A percentile compares a stretch with the other conserved stretches of the same genome.
These are phyloP conservation scores for Podarcis lilfordi DNA, from an alignment of 2,797 vertebrate species.

Conservation along the genomic window DNA sequence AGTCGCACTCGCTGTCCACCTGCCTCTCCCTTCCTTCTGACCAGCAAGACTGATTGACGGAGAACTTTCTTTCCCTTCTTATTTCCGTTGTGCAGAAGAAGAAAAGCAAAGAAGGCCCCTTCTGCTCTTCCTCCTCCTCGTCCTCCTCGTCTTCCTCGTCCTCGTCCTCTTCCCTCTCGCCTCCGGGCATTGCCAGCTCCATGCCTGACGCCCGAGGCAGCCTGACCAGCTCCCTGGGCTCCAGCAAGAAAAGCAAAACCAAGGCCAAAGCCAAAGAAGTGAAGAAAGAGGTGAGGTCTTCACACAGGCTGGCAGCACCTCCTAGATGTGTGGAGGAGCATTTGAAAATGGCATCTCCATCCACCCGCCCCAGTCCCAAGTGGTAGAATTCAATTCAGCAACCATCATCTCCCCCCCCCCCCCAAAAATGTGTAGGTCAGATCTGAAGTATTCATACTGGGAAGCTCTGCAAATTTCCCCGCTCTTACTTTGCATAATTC, in stretches of 20 bases:
- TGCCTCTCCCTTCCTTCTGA: not conserved
- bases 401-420: too few species aligned
- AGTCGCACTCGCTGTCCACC: not conserved
- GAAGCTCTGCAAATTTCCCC: not conserved
- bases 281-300: constrained; percentile 83
- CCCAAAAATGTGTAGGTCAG: not conserved
- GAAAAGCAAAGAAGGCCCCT: constrained; percentile 86
- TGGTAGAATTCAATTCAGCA: not conserved
- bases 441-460: not conserved
- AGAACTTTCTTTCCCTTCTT: constrained; percentile 10
- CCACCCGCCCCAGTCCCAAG: not conserved
- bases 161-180: constrained; percentile 71
- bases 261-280: constrained; percentile 90
- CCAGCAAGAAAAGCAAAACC: constrained; percentile 86
- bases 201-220: constrained; percentile 79
- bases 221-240: constrained; percentile 75
- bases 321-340: not conserved
- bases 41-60: not conserved
- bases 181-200: constrained; percentile 78
- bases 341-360: not conserved
- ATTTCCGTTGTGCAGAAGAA: constrained; percentile 83
- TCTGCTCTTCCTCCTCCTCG: constrained; percentile 77
- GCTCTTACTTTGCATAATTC: not conserved
- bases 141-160: constrained; percentile 76
- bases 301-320: not conserved